Base-by-base conservation (phyloP, 2,113 vertebrate species). In the Hystrix brachyura region DNA sequence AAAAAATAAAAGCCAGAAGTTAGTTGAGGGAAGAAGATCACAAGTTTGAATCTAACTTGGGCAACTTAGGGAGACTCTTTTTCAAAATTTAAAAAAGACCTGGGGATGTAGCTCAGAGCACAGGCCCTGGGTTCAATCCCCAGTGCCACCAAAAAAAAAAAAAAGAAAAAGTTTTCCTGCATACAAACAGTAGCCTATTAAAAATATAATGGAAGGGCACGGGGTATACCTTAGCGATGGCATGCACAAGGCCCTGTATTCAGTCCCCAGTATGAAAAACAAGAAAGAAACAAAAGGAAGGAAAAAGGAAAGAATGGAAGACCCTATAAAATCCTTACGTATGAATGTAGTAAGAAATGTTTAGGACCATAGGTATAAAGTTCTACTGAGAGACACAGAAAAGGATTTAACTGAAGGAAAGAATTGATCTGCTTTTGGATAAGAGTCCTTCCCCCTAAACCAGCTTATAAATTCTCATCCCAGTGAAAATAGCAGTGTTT, bases 291-390 rank as follows among this genome's bases (percentile, higher is more conserved):
- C 38, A 38, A 21, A 12, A 74, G 21, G 71, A 79, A 87, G 59
- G 29, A 48, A 43, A 60, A 7, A 11, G 17, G 32, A n/a, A 86
- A 69, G 19, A 74, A 17, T 78, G 38, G 11, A 89, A 87, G 67
- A 94, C 92, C 90, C 71, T 82, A 55, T 80, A 48, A 69, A 72
- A 71, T 81, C n/a, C 19, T 84, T 88, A 29, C 15, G 3, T 85
- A 53, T 62, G 93, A 78, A 80, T 91, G 19, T 51, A 96, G 15
- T 93, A 84, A 95, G 79, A 71, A 79, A 59, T 83, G 19, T 60
- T 8, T 88, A 81, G 27, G 13, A 83, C 4, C 67, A 1, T 65
- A n/a, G 46, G 18, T 60, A 18, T 84, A 67, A 72, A 95, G 65
- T 53, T 87, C 38, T 80, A 18, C 71, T 60, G 43, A 94, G n/a